Conservation (phyloP, 2,113 vertebrate genomes). For the Callocephalon fimbriatum region DNA sequence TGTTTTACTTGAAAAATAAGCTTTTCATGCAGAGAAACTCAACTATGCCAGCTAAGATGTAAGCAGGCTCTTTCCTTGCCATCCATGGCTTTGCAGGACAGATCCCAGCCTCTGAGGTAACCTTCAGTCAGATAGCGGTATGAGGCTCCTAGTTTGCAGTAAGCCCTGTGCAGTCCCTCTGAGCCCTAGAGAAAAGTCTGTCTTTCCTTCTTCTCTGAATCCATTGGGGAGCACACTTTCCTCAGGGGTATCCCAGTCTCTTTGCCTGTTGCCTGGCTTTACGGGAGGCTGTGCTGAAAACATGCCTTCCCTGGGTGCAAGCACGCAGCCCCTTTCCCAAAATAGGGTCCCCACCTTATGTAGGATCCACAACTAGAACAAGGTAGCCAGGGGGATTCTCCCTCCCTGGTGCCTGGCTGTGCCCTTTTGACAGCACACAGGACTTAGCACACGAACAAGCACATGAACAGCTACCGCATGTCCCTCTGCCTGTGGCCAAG, state of each 20-base stretch:
- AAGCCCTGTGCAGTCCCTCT: not conserved
- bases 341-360: not conserved
- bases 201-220: not conserved
- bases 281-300: not conserved
- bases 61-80: not conserved
- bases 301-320: not conserved
- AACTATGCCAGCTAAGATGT: not conserved
- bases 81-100: not conserved
- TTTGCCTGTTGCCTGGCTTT: not conserved
- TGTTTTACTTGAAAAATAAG: not conserved
- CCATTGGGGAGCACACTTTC: fast-evolving
- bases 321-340: not conserved
- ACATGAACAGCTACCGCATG: not conserved
- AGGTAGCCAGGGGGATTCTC: fast-evolving
- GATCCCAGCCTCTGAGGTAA: not conserved
- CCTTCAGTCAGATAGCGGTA: not conserved
- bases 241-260: not conserved
- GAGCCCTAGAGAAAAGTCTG: not conserved
- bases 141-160: not conserved
- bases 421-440: not conserved
- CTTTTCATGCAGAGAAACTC: not conserved
- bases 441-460: not conserved
- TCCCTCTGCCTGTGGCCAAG: not conserved
- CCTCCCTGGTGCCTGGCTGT: not conserved
- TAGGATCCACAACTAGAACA: not conserved